Evolutionary conservation across 2,888 invertebrate species (phyloP), one percentile per base, ranked within the genome.

Genomic region (Leptura quadrifasciata): DNA sequence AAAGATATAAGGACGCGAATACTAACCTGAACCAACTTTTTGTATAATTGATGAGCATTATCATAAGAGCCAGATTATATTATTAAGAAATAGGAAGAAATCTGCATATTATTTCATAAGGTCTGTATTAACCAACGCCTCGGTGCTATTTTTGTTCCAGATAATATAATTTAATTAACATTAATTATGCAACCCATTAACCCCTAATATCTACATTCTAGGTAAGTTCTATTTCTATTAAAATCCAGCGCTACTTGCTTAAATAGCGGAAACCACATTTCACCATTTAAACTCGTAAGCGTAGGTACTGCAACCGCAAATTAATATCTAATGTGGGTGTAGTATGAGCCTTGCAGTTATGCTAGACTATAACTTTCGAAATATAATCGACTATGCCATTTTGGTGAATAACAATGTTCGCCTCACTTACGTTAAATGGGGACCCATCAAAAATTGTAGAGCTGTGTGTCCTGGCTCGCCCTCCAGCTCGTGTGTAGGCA

Each of bases 401-500:
- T 47, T 47, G 9, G 35, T 39, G 47, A 47, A 5, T 67, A 24
- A 47, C 52, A 24, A 61, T 18, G 9, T 72, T 47, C 31, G n/a
- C 12, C 17, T 80, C 27, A 85, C 85, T 86, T 80, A 85, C 85
- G 76, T 86, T 85, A 82, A 86, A 86, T 75, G 87, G 85, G 82
- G 85, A 85, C 70, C 84, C 81, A 77, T 87, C 87, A 76, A 87
- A 85, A 75, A 86, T 80, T 57, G 85, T 83, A 74, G 85, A 84
- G 74, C 84, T 83, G 35, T 86, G 86, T 52, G 83, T 79, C 76
- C 86, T 84, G 63, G 86, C 78, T 76, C 85, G 82, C 76, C 83
- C 85, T 71, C 85, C 86, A 79, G 76, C 72, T 10, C 85, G 85
- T 70, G 85, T 82, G 75, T 87, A 88, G 68, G 84, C 80, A 73